phyloP scores from a whole-genome alignment of 2,888 invertebrate genomes.

The Lypha dubia region DNA sequence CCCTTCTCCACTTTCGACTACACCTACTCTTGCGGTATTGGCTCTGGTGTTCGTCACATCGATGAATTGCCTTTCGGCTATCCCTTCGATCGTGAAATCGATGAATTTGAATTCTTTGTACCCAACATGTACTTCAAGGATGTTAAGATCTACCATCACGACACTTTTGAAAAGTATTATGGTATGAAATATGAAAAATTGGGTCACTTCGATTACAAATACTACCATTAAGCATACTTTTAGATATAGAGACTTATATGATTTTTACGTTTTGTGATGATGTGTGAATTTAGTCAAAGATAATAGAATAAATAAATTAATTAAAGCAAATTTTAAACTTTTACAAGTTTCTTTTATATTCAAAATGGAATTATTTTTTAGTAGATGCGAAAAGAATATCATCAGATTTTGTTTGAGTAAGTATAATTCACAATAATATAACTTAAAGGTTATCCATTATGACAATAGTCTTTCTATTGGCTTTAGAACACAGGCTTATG shows the following conservation, averaged over 20 bases:
- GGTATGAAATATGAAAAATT: conserved; percentile 71
- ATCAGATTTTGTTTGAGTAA: too few species aligned
- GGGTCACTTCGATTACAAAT: conserved; percentile 66
- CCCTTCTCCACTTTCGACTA: conserved; percentile 83
- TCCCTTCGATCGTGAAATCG: conserved; percentile 88
- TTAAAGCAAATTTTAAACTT: not conserved
- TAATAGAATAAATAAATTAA: not conserved
- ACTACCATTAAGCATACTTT: conserved; percentile 30
- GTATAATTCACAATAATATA: too few species aligned
- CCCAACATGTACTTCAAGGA: conserved; percentile 87
- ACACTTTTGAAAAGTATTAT: conserved; percentile 77
- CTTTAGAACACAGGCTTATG: too few species aligned
- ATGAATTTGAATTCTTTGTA: conserved; percentile 84
- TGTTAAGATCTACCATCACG: conserved; percentile 80
- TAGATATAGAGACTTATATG: not conserved
- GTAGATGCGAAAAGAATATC: too few species aligned
- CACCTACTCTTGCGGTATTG: conserved; percentile 84
- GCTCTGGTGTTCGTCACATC: conserved; percentile 84
- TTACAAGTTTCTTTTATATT: too few species aligned
- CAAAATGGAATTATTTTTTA: too few species aligned
- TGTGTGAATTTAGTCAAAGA: conserved; percentile 2
- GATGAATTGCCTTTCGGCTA: conserved; percentile 87
- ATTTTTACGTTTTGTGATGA: not conserved
- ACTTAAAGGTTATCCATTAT: too few species aligned
- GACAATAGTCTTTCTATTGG: too few species aligned